A percentile compares a stretch with the other conserved stretches of the same genome.
Evolutionary conservation across 1,140 invertebrate genomes (phyloP).

Genomic region (Scaptomyza graminum): DNA sequence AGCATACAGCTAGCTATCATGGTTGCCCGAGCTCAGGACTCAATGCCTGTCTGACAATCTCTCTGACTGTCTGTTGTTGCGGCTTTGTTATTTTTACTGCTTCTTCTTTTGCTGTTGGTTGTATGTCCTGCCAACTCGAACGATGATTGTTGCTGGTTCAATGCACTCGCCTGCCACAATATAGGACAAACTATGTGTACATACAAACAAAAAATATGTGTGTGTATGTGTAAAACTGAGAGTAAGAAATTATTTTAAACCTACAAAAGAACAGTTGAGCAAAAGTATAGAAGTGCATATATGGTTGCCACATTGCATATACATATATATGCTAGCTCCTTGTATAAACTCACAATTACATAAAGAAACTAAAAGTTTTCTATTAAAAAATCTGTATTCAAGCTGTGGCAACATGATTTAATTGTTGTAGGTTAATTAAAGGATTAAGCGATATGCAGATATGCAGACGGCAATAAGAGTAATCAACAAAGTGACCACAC

Average conservation of each 20-base stretch:
- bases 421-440: too few relatives aligned
- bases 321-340: too few relatives aligned
- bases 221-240: slow-evolving; percentile 5
- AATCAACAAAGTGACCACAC: too few relatives aligned
- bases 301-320: too few relatives aligned
- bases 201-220: slow-evolving; percentile 18
- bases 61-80: slow-evolving; percentile 17
- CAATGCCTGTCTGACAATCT: slow-evolving; percentile 10
- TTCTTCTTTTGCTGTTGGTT: not conserved
- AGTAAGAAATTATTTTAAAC: slow-evolving; percentile 10
- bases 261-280: slow-evolving; percentile 9
- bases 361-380: too few relatives aligned
- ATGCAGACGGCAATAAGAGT: too few relatives aligned
- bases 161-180: slow-evolving; percentile 69
- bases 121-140: slow-evolving; percentile 34
- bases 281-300: slow-evolving; percentile 2
- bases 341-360: too few relatives aligned
- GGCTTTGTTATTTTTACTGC: slow-evolving; percentile 1
- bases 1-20: slow-evolving; percentile 1
- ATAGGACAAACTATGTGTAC: slow-evolving; percentile 54
- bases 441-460: too few relatives aligned
- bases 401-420: too few relatives aligned
- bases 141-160: slow-evolving; percentile 70
- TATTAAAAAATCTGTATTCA: too few relatives aligned
- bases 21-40: not conserved